These are phyloP conservation scores for Scopus umbretta DNA, from an alignment of 2,113 vertebrate genomes.

Conservation along the genomic window DNA sequence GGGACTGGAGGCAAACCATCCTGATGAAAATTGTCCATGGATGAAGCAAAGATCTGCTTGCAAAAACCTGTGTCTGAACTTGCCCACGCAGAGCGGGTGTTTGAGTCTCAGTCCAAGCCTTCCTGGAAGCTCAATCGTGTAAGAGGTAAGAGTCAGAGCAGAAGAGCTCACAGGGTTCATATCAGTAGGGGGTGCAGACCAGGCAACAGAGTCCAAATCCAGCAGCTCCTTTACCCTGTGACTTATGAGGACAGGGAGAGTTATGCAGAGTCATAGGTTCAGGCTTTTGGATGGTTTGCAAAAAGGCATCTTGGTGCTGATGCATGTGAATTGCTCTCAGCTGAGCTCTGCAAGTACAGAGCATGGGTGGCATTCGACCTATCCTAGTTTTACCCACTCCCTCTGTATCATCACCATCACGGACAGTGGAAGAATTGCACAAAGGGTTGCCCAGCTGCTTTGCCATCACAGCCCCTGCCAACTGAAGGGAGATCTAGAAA, in stretches of 20 bases:
- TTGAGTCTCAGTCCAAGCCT: neutral
- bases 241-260: neutral
- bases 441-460: neutral
- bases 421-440: neutral
- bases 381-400: neutral
- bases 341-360: neutral
- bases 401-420: neutral
- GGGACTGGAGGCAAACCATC: neutral
- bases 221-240: neutral
- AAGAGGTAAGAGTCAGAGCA: neutral
- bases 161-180: neutral
- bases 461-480: neutral
- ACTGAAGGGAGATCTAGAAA: neutral
- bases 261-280: neutral
- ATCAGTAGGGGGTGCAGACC: neutral
- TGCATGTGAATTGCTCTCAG: neutral
- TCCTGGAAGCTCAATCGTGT: neutral
- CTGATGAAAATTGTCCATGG: neutral
- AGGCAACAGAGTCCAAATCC: neutral
- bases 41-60: constrained; percentile 15
- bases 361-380: neutral
- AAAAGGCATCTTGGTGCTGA: neutral
- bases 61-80: constrained; percentile 17
- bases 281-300: neutral
- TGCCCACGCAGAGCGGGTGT: neutral